Base-by-base conservation (phyloP, 2,888 invertebrate species). In the Cerceris ruficornis region DNA sequence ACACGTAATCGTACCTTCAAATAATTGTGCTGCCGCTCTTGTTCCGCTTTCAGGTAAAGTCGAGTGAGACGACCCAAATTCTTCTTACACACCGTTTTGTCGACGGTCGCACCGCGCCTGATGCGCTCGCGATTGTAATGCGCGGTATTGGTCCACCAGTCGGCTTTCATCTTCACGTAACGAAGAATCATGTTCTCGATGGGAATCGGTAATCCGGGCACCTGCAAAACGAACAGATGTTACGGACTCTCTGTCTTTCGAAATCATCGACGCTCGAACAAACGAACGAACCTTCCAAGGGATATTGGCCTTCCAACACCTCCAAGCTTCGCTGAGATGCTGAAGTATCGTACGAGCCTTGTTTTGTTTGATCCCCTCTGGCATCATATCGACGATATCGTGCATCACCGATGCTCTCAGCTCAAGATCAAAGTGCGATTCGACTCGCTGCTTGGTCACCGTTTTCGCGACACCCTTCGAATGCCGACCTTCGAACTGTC, bases 321-420 rank as follows among this genome's bases (percentile, higher is more conserved):
- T 93, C 99, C 99, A 99, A 0, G 99, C 99, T 93, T 99, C 99
- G 43, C 98, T 98, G 77, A 99, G 94, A 94, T 99, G 99, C 91
- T 99, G 99, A 87, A 99, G 94, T 87, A 99, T 99, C 4, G 99
- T 99, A 85, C 99, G 95, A 0, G 99, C 99, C 93, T 99, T 99
- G 93, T 99, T 99, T 93, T 99, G 99, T 91, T 99, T 99, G 92
- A 99, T 99, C 82, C 99, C 99, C 93, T 99, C 99, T 0, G 99
- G 99, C 99, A 99, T 99, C 99, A 99, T 99, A 90, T 99, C 99
- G n/a, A 99, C 96, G 84, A 99, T 99, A 91, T 99, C 99, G 93
- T 96, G 96, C 97, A 97, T 97, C 1, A 97, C 99, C 0, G 99
- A 99, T 14, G 99, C 99, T 85, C 99, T 95, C 90, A 99, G 93